Conservation (phyloP, 2,888 invertebrate species). For the Ormyrus thymus region DNA sequence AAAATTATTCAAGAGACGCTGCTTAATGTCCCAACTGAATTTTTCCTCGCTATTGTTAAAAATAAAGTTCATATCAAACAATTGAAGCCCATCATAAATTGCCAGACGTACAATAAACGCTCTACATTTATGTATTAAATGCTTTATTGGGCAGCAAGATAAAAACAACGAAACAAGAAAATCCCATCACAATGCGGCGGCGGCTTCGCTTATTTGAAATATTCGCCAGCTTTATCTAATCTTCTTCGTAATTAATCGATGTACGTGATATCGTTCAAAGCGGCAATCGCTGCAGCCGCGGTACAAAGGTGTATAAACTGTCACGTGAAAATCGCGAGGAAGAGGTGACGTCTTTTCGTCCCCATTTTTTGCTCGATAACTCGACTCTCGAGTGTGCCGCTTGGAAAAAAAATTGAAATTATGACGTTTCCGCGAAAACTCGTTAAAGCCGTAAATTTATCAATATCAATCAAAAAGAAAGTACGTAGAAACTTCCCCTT, state of each 20-base stretch:
- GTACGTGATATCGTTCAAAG: constrained; percentile 24
- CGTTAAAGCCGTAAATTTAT: constrained; percentile 26
- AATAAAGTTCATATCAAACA: too few relatives aligned
- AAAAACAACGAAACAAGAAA: too few relatives aligned
- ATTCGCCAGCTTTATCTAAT: constrained; percentile 46
- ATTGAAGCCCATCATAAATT: too few relatives aligned
- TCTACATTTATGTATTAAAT: constrained; percentile 11
- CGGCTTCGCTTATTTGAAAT: constrained; percentile 1
- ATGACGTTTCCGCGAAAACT: constrained; percentile 2
- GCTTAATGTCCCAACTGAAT: too few relatives aligned
- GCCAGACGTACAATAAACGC: not conserved
- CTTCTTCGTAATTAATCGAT: constrained; percentile 36
- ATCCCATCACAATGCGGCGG: too few relatives aligned
- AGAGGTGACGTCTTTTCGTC: not conserved
- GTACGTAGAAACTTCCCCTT: constrained; percentile 35
- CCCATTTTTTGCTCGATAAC: not conserved
- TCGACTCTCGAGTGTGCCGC: not conserved
- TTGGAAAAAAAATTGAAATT: constrained; percentile 18
- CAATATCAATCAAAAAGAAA: constrained; percentile 35
- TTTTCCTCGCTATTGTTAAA: too few relatives aligned
- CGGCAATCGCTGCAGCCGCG: not conserved
- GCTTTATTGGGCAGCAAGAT: too few relatives aligned
- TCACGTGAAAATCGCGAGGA: constrained; percentile 13
- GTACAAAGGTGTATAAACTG: constrained; percentile 11
- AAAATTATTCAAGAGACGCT: too few relatives aligned